Conservation (phyloP, 2,888 invertebrate genomes). For the Dromius quadrimaculatus region DNA sequence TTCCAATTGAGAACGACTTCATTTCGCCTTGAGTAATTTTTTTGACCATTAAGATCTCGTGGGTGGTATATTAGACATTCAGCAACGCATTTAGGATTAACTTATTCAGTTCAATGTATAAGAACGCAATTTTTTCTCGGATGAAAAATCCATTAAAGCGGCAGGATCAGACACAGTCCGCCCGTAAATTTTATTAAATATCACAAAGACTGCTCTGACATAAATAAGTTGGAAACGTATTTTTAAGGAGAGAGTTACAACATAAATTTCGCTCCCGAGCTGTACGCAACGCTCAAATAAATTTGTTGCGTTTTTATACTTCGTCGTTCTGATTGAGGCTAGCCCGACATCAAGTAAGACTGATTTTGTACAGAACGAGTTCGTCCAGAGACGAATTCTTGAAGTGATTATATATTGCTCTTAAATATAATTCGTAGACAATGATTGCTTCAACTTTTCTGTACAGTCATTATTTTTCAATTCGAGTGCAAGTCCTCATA, state of each 20-base stretch:
- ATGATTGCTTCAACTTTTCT: background rate
- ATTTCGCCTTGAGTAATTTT: background rate
- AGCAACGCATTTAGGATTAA: conserved; percentile 13
- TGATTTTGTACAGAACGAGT: background rate
- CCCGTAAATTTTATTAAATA: conserved; percentile 41
- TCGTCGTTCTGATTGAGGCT: conserved; percentile 7
- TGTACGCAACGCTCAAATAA: conserved; percentile 34
- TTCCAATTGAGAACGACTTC: too few relatives aligned
- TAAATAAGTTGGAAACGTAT: conserved; percentile 47
- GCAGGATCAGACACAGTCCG: conserved; percentile 20
- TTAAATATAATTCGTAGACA: background rate
- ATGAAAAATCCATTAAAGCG: conserved; percentile 36
- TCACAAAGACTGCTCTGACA: conserved; percentile 36
- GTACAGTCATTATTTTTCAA: background rate
- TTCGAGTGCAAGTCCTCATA: background rate
- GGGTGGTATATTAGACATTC: conserved; percentile 44
- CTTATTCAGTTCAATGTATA: background rate
- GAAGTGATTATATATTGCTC: background rate
- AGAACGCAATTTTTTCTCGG: conserved; percentile 20
- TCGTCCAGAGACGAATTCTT: background rate
- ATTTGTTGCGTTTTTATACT: conserved; percentile 35
- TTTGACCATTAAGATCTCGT: background rate
- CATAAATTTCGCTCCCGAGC: conserved; percentile 36
- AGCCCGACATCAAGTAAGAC: conserved; percentile 1
- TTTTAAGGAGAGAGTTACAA: conserved; percentile 47